These are phyloP conservation scores for Sebastiscus tertius DNA, from an alignment of 2,797 vertebrate species.

Conservation along the genomic window DNA sequence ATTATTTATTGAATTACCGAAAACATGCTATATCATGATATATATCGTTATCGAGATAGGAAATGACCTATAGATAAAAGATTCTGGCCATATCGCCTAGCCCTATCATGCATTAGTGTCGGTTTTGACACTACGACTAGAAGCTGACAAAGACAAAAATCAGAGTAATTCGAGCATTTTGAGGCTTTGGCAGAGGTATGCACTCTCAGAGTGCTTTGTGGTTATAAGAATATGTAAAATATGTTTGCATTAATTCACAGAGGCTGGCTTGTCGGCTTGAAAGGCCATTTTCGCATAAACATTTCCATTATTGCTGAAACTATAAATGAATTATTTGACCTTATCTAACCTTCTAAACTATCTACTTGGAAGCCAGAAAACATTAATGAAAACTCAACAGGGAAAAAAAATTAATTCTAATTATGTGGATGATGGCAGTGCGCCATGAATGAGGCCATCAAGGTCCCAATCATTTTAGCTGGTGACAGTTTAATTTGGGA, in stretches of 20 bases:
- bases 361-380: background rate
- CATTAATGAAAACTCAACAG: slow-evolving; percentile 20
- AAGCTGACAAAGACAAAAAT: background rate
- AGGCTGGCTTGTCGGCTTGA: background rate
- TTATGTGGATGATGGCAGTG: slow-evolving; percentile 30
- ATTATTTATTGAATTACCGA: no score
- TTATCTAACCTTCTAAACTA: background rate
- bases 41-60: no score
- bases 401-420: slow-evolving; percentile 32
- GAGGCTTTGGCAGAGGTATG: background rate
- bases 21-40: no score
- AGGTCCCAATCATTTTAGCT: slow-evolving; percentile 47
- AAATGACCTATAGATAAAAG: no score
- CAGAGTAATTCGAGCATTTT: background rate
- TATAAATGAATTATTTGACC: slow-evolving; percentile 18
- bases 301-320: background rate
- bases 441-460: slow-evolving; percentile 40
- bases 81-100: fast-evolving
- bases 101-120: background rate
- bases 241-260: background rate
- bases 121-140: background rate
- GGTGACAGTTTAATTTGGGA: slow-evolving; percentile 63
- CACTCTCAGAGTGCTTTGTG: background rate
- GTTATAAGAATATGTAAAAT: background rate
- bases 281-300: background rate